Evolutionary conservation across 2,113 vertebrate genomes (phyloP).

Genomic region (Menura novaehollandiae): DNA sequence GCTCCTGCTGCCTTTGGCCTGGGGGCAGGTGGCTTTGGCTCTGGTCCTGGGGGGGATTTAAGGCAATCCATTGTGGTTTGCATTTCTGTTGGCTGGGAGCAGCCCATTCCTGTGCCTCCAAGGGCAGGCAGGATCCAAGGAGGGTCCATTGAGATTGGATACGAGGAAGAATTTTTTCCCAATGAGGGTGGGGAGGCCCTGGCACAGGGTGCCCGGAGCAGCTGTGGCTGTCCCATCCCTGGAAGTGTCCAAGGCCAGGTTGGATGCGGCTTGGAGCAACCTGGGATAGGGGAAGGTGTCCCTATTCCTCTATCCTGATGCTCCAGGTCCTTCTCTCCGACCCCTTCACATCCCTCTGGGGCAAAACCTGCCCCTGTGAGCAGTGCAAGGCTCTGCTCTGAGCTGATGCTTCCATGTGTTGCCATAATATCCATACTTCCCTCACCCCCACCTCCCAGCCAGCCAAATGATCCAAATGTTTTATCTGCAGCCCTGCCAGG

Average conservation of each 20-base stretch:
- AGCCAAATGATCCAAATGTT: not conserved
- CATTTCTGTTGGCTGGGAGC: not conserved
- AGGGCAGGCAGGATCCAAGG: not conserved
- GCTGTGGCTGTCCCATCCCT: not conserved
- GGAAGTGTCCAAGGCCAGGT: fast-evolving
- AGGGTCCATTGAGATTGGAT: fast-evolving
- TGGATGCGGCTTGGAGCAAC: fast-evolving
- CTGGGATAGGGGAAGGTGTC: fast-evolving
- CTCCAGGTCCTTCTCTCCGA: not conserved
- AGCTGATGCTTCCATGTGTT: not conserved
- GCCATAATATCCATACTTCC: fast-evolving
- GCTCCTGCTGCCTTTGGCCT: not conserved
- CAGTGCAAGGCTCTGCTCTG: not conserved
- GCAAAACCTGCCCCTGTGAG: not conserved
- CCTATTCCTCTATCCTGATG: fast-evolving
- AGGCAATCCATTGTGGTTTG: not conserved
- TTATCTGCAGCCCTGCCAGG: not conserved
- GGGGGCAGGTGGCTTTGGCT: not conserved
- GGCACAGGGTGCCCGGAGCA: not conserved
- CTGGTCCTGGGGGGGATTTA: fast-evolving
- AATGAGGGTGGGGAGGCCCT: not conserved
- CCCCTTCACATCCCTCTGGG: not conserved
- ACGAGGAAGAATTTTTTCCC: not conserved
- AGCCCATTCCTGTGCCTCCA: not conserved
- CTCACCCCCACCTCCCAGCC: not conserved